phyloP scores from a whole-genome alignment of 2,888 invertebrate species.

The Apamea anceps region DNA sequence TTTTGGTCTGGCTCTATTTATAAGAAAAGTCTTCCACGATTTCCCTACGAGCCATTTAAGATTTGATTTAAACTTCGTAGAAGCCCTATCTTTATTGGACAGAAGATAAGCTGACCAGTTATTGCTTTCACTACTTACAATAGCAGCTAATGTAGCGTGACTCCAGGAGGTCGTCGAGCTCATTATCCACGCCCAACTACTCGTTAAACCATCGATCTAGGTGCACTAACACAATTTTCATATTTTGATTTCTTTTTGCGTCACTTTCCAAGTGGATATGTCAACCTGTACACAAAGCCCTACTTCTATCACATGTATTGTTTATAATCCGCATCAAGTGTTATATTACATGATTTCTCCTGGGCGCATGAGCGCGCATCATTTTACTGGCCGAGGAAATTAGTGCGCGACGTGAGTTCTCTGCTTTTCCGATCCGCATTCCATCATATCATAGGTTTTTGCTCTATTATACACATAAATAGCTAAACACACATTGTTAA shows the following conservation, averaged over 20 bases:
- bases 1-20: background rate
- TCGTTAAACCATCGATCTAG: conserved; percentile 73
- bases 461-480: conserved; percentile 77
- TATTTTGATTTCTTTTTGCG: conserved; percentile 67
- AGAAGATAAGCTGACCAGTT: conserved; percentile 45
- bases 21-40: background rate
- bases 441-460: conserved; percentile 79
- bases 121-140: conserved; percentile 76
- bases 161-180: conserved; percentile 73
- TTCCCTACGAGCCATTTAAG: background rate
- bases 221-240: conserved; percentile 65
- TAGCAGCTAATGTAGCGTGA: conserved; percentile 77
- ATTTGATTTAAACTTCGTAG: background rate
- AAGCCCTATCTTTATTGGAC: conserved; percentile 30
- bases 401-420: conserved; percentile 86
- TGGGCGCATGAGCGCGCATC: conserved; percentile 79
- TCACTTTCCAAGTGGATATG: conserved; percentile 27
- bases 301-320: conserved; percentile 32
- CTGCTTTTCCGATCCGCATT: conserved; percentile 88
- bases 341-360: conserved; percentile 86
- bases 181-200: conserved; percentile 74
- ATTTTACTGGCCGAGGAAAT: conserved; percentile 86
- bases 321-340: conserved; percentile 68
- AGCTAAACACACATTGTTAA: conserved; percentile 61
- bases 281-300: background rate